Base-by-base conservation (phyloP, 2,797 vertebrate species). In the Ptychadena robeensis region DNA sequence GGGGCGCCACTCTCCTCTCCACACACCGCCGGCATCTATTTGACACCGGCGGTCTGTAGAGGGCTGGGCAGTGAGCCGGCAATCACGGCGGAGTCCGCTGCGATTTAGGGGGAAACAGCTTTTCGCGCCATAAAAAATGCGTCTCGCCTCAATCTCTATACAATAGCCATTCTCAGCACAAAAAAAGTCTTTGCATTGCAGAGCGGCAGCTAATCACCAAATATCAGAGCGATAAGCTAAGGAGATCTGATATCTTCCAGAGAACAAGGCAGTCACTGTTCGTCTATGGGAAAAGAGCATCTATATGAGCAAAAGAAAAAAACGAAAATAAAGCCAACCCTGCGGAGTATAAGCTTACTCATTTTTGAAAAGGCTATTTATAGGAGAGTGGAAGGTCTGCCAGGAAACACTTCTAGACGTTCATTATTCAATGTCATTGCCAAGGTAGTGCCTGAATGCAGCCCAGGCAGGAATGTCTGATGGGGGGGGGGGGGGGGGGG, bases 361-460 rank as follows among this genome's bases (percentile, higher is more conserved):
- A 83, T 79, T 74, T 82, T 82, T 86, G 75, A 81, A 86, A 83
- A 74, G 67, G 37, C 83, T 85, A 85, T 80, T 85, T 85, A 85
- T 85, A 85, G 78, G 57, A 38, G 38, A 74, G 64, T 4, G 74
- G 40, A 80, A 65, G 78, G 78, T 30, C 83, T 85, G 83, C 83
- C 78, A 83, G 78, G 78, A 63, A 83, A 83, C 83, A 80, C 48
- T 81, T n/a, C 81, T 73, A 85, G 78, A 82, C 85, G 79, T 81
- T 66, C 82, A 83, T 86, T 27, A 80, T 69, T 86, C 77, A 81
- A 66, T 53, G 70, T 38, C 77, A 67, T 28, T 86, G 82, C 87
- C 87, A 78, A 85, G 84, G 72, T 8, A 75, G 85, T 65, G 64
- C 87, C 85, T 38, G 57, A 71, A 15, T 11, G 79, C 65, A 80